These are phyloP conservation scores for Phycodurus eques DNA, from an alignment of 2,113 vertebrate genomes.

Conservation along the genomic window DNA sequence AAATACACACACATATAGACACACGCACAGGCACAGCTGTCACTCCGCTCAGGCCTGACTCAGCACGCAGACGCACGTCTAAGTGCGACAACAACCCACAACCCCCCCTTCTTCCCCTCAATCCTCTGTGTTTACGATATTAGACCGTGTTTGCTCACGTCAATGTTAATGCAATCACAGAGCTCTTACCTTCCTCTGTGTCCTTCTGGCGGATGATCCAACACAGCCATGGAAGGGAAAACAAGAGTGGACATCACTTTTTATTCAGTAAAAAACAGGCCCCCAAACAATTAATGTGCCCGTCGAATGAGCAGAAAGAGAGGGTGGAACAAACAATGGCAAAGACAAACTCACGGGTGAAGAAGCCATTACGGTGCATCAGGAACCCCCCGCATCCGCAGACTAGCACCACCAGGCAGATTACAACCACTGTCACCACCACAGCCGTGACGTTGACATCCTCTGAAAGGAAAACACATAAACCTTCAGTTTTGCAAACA, in stretches of 20 bases:
- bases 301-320: neutral
- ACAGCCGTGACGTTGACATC: conserved; percentile 82
- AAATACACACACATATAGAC: conserved; percentile 23
- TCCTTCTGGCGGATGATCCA: conserved; percentile 56
- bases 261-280: neutral
- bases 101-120: conserved; percentile 7
- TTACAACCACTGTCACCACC: conserved; percentile 74
- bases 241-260: conserved; percentile 24
- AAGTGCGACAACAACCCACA: conserved; percentile 39
- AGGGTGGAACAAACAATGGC: neutral
- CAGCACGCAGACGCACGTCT: conserved; percentile 47
- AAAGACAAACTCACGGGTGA: conserved; percentile 76
- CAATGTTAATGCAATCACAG: conserved; percentile 63
- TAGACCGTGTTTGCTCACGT: conserved; percentile 51
- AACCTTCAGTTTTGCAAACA: neutral
- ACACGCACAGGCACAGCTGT: conserved; percentile 45
- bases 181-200: conserved; percentile 77
- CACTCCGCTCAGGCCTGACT: conserved; percentile 51
- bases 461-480: conserved; percentile 68
- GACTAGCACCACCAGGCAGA: conserved; percentile 72
- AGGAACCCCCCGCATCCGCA: conserved; percentile 81
- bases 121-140: conserved; percentile 28
- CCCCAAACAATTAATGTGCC: neutral
- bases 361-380: conserved; percentile 84
- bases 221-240: conserved; percentile 12